phyloP scores from a whole-genome alignment of 2,888 invertebrate genomes.

The Xylota segnis region DNA sequence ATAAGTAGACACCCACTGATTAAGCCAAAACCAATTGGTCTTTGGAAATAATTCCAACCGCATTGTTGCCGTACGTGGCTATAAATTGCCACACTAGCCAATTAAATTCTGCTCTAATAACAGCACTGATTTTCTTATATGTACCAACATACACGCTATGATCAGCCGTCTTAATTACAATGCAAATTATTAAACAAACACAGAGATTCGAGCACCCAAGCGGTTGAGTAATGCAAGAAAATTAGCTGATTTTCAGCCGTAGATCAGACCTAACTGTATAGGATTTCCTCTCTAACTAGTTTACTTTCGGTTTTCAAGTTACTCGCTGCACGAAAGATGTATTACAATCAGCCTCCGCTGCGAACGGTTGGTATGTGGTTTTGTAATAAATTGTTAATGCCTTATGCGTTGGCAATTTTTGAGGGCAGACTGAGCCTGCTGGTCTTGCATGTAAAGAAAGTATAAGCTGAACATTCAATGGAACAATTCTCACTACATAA shows the following conservation, averaged over 20 bases:
- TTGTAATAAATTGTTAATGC: constrained; percentile 55
- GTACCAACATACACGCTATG: constrained; percentile 53
- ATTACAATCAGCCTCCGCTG: constrained; percentile 60
- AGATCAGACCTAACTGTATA: constrained; percentile 62
- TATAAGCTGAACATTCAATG: not conserved
- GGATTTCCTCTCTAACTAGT: constrained; percentile 70
- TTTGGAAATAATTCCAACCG: not conserved
- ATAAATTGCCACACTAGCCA: constrained; percentile 47
- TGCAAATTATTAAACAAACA: constrained; percentile 62
- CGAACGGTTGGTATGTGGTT: constrained; percentile 51
- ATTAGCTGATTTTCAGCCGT: constrained; percentile 62
- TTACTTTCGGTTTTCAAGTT: constrained; percentile 69
- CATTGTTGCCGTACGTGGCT: constrained; percentile 1
- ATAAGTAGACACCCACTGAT: not conserved
- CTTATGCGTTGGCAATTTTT: constrained; percentile 34
- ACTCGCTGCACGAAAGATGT: constrained; percentile 64
- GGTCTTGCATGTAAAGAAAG: constrained; percentile 3
- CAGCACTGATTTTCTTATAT: constrained; percentile 36
- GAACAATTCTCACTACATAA: constrained; percentile 29
- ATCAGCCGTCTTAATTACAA: constrained; percentile 60
- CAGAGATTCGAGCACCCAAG: constrained; percentile 14
- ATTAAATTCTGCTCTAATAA: constrained; percentile 68
- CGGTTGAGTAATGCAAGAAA: constrained; percentile 57
- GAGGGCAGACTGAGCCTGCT: not conserved
- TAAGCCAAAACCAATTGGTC: not conserved